Base-by-base conservation (phyloP, 2,797 vertebrate species). In the Rhyacichthys aspro region DNA sequence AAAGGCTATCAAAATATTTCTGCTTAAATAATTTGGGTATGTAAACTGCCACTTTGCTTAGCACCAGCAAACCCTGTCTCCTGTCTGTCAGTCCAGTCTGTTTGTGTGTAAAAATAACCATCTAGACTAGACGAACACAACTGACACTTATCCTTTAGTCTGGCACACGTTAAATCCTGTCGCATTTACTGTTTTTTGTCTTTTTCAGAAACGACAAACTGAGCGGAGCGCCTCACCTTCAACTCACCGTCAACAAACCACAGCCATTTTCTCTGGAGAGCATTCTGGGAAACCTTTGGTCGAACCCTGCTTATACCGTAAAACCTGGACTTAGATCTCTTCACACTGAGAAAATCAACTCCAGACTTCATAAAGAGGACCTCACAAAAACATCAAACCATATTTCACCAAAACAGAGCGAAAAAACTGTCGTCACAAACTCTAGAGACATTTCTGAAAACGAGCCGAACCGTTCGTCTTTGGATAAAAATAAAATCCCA, bases 181-280 rank as follows among this genome's bases (percentile, higher is more conserved):
- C n/a, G n/a, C n/a, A n/a, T n/a, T n/a, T n/a, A n/a, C n/a, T n/a
- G n/a, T n/a, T n/a, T n/a, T n/a, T 44, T 43, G 37, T 32, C 56
- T 72, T 14, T 74, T 71, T n/a, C 67, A 89, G 88, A 59, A 76
- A 67, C 50, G 75, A 67, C 50, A 76, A 72, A 52, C n/a, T 63
- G 38, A 19, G 52, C 10, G 66, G 55, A 61, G 18, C 79, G 14
- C 58, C 66, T 28, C 43, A 62, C 28, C 44, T 68, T 59, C 76
- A 60, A 39, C 61, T 74, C 34, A 43, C 61, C n/a, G 16, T 61
- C 19, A 78, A 61, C 19, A 69, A 79, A 43, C 65, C 82, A 5
- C 67, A 71, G 8, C 48, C 56, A 11, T 55, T 66, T 17, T 38
- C 73, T 11, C 62, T 63, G 12, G 52, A 48, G 33, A 46, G 59